Base-by-base conservation (phyloP, 2,888 invertebrate genomes). In the Drosophila recens region DNA sequence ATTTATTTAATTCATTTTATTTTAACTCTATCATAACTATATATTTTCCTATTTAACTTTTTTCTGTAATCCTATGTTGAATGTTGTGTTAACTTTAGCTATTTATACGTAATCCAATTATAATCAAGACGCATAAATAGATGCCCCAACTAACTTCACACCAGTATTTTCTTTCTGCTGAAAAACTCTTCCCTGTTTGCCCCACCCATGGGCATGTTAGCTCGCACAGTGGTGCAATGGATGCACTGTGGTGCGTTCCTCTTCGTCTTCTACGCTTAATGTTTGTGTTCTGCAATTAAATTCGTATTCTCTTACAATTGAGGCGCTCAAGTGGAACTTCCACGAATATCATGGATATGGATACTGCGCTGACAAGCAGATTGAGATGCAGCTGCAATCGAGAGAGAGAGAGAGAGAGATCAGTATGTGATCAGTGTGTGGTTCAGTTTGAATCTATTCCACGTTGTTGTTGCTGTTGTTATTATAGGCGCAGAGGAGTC, bases 281-380 rank as follows among this genome's bases (percentile, higher is more conserved):
- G 81, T 81, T 89, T 82, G 80, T 82, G 82, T 85, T 75, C 78
- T 89, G 87, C 89, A 86, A 86, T 89, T 84, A 87, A 89, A 89
- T 87, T 85, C 86, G 80, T 89, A 89, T 86, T 89, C 85, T 80
- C 72, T 85, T 89, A 82, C 89, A 86, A 87, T 86, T 87, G 85
- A 87, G 82, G 75, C 72, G 74, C 72, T 87, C 80, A 73, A 86
- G 86, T 87, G 88, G 86, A 75, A 75, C 72, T 86, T 89, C 86
- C 75, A 87, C 86, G 86, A 86, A 86, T 75, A 75, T 59, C 80
- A 75, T 82, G 72, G 89, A 85, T 82, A 86, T 87, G 86, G 90
- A 89, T 86, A 86, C 64, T 64, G 48, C 70, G 74, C 90, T 85
- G 86, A 82, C 88, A 89, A 75, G 86, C 88, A 56, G 86, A 85